A percentile compares a stretch with the other conserved stretches of the same genome.
Evolutionary conservation across 2,888 invertebrate species (phyloP).

Genomic region (Odontocerum albicorne): DNA sequence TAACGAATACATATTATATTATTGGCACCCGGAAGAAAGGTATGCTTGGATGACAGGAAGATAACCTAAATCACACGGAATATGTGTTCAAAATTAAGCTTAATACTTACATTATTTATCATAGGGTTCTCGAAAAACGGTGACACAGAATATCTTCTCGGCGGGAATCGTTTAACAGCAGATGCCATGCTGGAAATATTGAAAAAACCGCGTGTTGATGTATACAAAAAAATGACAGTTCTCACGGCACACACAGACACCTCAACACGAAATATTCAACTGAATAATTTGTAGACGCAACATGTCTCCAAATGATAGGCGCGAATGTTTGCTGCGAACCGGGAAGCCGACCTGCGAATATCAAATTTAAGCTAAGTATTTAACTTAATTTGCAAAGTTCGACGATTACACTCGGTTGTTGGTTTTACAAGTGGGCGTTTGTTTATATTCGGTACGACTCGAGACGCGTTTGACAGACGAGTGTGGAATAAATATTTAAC

Average conservation of each 20-base stretch:
- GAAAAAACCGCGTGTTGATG: constrained; percentile 21
- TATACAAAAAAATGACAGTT: constrained; percentile 26
- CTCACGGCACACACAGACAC: constrained; percentile 20
- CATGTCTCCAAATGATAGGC: constrained; percentile 8
- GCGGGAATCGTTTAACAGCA: constrained; percentile 29
- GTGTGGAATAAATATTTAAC: too few species aligned
- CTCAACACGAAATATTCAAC: constrained; percentile 21
- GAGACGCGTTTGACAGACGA: too few species aligned
- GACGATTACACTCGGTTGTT: neutral
- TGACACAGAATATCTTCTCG: constrained; percentile 33
- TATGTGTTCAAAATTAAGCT: too few species aligned
- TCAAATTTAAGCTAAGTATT: constrained; percentile 15
- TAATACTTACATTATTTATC: constrained; percentile 26
- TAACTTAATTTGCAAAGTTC: constrained; percentile 24
- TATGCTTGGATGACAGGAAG: too few species aligned
- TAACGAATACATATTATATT: too few species aligned
- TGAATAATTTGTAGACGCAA: constrained; percentile 8
- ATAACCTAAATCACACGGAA: constrained; percentile 7
- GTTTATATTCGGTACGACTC: neutral
- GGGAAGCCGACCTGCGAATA: constrained; percentile 15
- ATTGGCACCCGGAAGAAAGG: too few species aligned
- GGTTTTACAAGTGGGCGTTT: neutral
- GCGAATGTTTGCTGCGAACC: constrained; percentile 12
- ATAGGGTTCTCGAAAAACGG: constrained; percentile 27
- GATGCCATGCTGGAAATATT: constrained; percentile 26